phyloP scores from a whole-genome alignment of 2,113 vertebrate genomes.

The Larimichthys crocea region DNA sequence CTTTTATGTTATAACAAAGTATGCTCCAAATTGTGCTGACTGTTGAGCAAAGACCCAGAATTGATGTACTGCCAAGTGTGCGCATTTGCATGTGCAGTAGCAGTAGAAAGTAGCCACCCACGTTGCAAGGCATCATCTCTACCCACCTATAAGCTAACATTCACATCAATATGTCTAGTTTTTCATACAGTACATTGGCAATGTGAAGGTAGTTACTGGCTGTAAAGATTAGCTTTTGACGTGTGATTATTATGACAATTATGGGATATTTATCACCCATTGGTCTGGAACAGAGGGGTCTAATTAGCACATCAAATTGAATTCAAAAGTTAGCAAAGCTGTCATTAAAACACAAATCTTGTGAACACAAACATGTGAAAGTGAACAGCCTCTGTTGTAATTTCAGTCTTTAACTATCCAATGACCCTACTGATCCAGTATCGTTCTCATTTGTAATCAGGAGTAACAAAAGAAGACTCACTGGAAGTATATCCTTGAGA shows the following conservation, averaged over 20 bases:
- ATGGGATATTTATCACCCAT: not conserved
- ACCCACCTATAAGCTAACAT: slow-evolving; percentile 63
- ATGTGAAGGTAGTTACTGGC: not conserved
- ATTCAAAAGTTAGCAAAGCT: not conserved
- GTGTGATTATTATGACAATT: not conserved
- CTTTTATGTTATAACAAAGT: not conserved
- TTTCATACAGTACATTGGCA: slow-evolving; percentile 21
- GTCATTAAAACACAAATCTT: not conserved
- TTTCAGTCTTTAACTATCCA: not conserved
- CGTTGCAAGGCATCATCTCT: slow-evolving; percentile 55
- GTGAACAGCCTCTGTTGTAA: not conserved
- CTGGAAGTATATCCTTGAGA: slow-evolving; percentile 39
- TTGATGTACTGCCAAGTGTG: slow-evolving; percentile 41
- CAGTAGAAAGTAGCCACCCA: slow-evolving; percentile 70
- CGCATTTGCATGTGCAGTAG: slow-evolving; percentile 63
- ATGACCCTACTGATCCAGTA: slow-evolving; percentile 2
- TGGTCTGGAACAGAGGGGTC: not conserved
- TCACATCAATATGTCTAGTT: slow-evolving; percentile 54
- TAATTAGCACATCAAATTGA: slow-evolving; percentile 7
- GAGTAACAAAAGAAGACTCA: slow-evolving; percentile 4
- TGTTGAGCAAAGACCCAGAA: slow-evolving; percentile 44
- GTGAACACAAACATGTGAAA: not conserved
- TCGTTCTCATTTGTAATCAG: slow-evolving; percentile 38
- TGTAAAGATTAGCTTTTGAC: not conserved
- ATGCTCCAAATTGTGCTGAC: slow-evolving; percentile 41